Conservation (phyloP, 2,888 invertebrate genomes). For the Lamproptera curius region DNA sequence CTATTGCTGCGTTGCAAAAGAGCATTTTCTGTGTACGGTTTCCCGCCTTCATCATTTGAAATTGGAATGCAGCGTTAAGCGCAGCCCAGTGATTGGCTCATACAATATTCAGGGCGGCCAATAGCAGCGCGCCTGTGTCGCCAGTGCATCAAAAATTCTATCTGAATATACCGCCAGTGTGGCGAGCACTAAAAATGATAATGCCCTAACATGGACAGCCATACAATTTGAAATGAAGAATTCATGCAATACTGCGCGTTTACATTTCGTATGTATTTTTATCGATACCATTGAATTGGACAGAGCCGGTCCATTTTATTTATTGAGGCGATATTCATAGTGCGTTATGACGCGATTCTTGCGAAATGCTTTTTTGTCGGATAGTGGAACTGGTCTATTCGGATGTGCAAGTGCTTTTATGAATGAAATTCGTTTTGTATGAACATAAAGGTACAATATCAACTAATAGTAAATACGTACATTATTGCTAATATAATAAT, state of each 20-base stretch:
- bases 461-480: no score
- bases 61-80: constrained; percentile 76
- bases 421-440: no score
- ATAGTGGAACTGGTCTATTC: constrained; percentile 25
- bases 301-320: constrained; percentile 62
- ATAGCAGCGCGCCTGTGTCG: constrained; percentile 73
- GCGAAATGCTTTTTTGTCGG: constrained; percentile 35
- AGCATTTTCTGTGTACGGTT: constrained; percentile 59
- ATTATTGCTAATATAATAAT: no score
- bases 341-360: constrained; percentile 37
- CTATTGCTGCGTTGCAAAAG: constrained; percentile 60
- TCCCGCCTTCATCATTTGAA: constrained; percentile 73
- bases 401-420: not conserved
- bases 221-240: constrained; percentile 77
- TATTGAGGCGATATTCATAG: constrained; percentile 48
- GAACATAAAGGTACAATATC: no score
- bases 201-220: constrained; percentile 71
- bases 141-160: constrained; percentile 80
- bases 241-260: constrained; percentile 67
- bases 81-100: constrained; percentile 74
- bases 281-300: constrained; percentile 63
- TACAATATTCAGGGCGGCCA: constrained; percentile 76
- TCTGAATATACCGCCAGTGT: constrained; percentile 74
- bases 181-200: constrained; percentile 79
- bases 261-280: constrained; percentile 70